Evolutionary conservation across 1,140 invertebrate genomes (phyloP), one percentile per base, ranked within the genome.

Genomic region (Leptinotarsa undecemlineata): DNA sequence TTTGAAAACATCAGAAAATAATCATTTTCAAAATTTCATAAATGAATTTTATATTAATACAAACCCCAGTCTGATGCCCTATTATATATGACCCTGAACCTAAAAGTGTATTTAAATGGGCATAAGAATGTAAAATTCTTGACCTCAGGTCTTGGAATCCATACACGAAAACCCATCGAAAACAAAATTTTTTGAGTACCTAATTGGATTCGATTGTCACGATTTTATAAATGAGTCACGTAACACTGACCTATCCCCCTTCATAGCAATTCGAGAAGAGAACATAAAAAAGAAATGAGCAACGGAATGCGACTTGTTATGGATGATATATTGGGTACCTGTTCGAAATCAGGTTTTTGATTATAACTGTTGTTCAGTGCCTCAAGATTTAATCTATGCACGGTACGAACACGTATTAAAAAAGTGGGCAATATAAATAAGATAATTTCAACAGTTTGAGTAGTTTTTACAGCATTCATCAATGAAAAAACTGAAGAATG

Each of bases 241-340:
- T 57, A n/a, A 57, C 51, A 57, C 51, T 57, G 51, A 57, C 51
- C 51, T 57, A 57, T 57, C 51, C 51, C 51, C 6, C 15, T 57
- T 57, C 51, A 15, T 14, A 57, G 51, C 14, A 57, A 57, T 57
- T 8, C 4, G n/a, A 17, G 51, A 19, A 57, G 17, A 17, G 51
- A 57, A 57, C 17, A 57, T 57, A n/a, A 57, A 15, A 57, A 4
- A 8, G 51, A 57, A 13, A 57, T 57, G 51, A 57, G 51, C 51
- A 57, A 57, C 6, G 51, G 51, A 57, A 57, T 57, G 51, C 51
- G 51, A 19, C 51, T 57, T 57, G 17, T 57, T 57, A n/a, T n/a
- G 17, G n/a, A 57, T 57, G 51, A 19, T 57, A n/a, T 57, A 57
- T 57, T 57, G 51, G 51, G 51, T 57, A 57, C 51, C 51, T 57